Base-by-base conservation (phyloP, 2,113 vertebrate genomes). In the Macquaria ambigua region DNA sequence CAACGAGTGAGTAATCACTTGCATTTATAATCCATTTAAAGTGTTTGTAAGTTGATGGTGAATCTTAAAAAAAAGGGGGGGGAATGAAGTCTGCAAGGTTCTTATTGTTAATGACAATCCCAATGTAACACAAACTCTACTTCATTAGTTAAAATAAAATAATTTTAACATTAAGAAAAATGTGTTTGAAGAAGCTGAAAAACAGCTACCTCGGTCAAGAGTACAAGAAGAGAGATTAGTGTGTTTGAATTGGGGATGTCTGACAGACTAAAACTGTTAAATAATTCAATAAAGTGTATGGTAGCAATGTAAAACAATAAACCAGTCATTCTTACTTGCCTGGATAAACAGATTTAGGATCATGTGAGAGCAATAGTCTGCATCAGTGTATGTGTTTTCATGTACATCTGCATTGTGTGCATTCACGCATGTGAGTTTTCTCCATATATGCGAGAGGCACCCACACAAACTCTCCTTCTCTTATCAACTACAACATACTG, bases 401-500 rank as follows among this genome's bases (percentile, higher is more conserved):
- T 37, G 20, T 18, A 52, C 23, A 56, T 5, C 5, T 76, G 6
- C 34, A 48, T 31, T 31, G 28, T 66, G 21, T 66, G 20, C 28
- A 31, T 78, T 10, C 39, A n/a, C 58, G 3, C 55, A 31, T 37
- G 31, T 11, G 6, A 48, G 56, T 71, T 37, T 50, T 50, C 50
- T 41, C 43, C 5, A 8, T 64, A 20, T 69, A 39, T 53, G 41
- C 56, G 37, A 72, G 37, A 72, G 14, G 7, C 16, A 16, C 34
- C 25, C 67, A 73, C 20, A 43, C 46, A 50, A 66, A 71, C 46
- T 71, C 52, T 74, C 53, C 21, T 86, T 37, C 46, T 81, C 66
- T 77, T 34, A 85, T 82, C 77, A 73, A 21, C 70, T 39, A 39
- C 56, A 78, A 43, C 74, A 84, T 62, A 70, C 37, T 71, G 55